These are phyloP conservation scores for Busseola fusca DNA, from an alignment of 2,888 invertebrate genomes.

Conservation along the genomic window DNA sequence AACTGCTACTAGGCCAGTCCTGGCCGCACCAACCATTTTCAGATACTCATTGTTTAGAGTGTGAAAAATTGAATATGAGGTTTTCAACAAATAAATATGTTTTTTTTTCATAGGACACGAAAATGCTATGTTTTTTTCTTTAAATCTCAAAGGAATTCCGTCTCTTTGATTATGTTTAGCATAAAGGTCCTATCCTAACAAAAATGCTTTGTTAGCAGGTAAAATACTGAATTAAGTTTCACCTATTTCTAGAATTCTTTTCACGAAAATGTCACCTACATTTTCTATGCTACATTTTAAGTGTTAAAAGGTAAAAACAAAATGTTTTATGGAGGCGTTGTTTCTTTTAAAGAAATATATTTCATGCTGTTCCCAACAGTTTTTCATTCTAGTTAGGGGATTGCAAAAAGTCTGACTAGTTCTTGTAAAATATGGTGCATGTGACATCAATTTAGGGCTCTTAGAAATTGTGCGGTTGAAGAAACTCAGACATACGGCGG, in stretches of 20 bases:
- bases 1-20: no score
- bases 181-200: slow-evolving; percentile 25
- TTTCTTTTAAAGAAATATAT: slow-evolving; percentile 38
- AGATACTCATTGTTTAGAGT: neutral
- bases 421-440: slow-evolving; percentile 26
- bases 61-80: neutral
- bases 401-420: slow-evolving; percentile 19
- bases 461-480: slow-evolving; percentile 8
- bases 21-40: neutral
- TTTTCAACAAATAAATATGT: neutral
- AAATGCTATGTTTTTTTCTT: no score
- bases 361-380: slow-evolving; percentile 22
- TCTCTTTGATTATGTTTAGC: neutral
- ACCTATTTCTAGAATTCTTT: slow-evolving; percentile 47
- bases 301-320: slow-evolving; percentile 33
- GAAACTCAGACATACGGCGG: neutral
- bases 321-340: slow-evolving; percentile 35
- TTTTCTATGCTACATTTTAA: slow-evolving; percentile 43
- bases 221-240: slow-evolving; percentile 46
- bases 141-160: neutral
- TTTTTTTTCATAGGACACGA: neutral
- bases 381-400: slow-evolving; percentile 17
- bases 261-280: slow-evolving; percentile 42
- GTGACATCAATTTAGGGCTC: slow-evolving; percentile 24
- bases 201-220: slow-evolving; percentile 39